phyloP scores from a whole-genome alignment of 2,888 invertebrate species.

The Tetragnatha montana region DNA sequence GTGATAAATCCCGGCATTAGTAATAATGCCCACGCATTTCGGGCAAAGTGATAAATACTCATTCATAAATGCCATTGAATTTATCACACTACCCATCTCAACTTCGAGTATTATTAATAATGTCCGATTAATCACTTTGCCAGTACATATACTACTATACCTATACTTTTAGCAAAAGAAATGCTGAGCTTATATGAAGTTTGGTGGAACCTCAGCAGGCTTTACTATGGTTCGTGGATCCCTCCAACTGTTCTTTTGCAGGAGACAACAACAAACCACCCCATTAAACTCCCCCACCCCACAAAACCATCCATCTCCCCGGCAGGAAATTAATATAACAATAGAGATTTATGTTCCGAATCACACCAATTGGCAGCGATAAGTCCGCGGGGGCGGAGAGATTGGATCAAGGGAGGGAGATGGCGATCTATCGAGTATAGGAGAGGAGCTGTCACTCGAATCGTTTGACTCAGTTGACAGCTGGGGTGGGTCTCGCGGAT shows the following conservation, averaged over 20 bases:
- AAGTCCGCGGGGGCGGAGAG: background rate
- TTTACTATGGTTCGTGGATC: no score
- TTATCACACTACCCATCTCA: no score
- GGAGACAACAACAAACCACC: background rate
- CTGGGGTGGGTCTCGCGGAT: constrained; percentile 1
- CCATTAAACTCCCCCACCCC: background rate
- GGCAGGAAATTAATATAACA: background rate
- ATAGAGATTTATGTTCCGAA: background rate
- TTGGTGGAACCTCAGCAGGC: no score
- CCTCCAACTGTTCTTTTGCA: background rate
- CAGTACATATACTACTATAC: no score
- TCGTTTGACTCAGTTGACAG: constrained; percentile 25
- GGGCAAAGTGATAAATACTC: no score
- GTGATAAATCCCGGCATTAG: no score
- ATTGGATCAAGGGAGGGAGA: constrained; percentile 1
- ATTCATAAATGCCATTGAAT: no score
- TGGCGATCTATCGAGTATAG: constrained; percentile 45
- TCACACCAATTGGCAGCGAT: background rate
- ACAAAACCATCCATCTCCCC: background rate
- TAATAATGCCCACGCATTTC: no score
- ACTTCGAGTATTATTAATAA: no score
- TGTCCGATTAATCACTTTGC: no score
- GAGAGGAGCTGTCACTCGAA: constrained; percentile 57
- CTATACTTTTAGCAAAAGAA: no score
- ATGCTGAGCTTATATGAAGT: no score